Percentiles rank a stretch among this genome's conserved stretches.
Evolutionary conservation across 2,888 invertebrate species (phyloP).

Genomic region (Latrodectus elegans): DNA sequence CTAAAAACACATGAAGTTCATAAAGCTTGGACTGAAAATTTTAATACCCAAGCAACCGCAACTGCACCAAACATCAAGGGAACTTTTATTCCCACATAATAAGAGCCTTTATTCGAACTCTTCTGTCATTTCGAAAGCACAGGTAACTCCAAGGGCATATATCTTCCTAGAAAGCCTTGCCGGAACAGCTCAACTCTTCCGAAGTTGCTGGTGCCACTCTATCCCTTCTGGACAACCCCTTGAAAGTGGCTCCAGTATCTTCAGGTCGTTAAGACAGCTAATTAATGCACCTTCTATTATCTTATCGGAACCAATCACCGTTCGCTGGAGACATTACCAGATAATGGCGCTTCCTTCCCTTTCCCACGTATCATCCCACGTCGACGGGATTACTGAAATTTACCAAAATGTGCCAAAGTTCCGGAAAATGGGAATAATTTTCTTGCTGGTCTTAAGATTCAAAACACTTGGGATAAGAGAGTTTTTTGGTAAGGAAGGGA

Average conservation of each 20-base stretch:
- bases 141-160: too few relatives aligned
- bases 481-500: too few relatives aligned
- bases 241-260: constrained; percentile 30
- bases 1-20: too few relatives aligned
- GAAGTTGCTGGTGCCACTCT: neutral
- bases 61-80: too few relatives aligned
- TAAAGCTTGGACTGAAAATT: too few relatives aligned
- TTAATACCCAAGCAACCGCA: too few relatives aligned
- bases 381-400: constrained; percentile 25
- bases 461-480: neutral
- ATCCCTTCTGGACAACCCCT: neutral
- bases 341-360: constrained; percentile 33
- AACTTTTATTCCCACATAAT: too few relatives aligned
- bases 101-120: too few relatives aligned
- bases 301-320: constrained; percentile 53
- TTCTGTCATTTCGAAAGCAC: too few relatives aligned
- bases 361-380: neutral
- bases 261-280: constrained; percentile 49
- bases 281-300: constrained; percentile 54
- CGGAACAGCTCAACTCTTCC: too few relatives aligned
- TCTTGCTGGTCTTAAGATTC: neutral
- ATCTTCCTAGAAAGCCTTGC: too few relatives aligned
- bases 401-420: neutral
- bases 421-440: constrained; percentile 23
- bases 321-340: constrained; percentile 25